Evolutionary conservation across 2,888 invertebrate species (phyloP).

Genomic region (Drosophila fulvimacula): DNA sequence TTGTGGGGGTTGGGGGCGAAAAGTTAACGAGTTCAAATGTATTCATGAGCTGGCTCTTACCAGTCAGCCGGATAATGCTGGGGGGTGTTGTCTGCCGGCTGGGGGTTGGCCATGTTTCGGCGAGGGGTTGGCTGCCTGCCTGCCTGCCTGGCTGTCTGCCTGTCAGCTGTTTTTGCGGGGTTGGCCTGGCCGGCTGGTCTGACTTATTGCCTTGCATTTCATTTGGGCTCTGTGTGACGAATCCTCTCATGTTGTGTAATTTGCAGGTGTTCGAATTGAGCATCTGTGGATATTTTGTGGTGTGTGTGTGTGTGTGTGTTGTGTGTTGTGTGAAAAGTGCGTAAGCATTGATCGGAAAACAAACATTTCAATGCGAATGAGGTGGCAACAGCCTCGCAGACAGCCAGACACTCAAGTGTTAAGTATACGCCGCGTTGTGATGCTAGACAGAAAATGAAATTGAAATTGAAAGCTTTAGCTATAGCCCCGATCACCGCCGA

Average conservation of each 20-base stretch:
- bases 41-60: conserved; percentile 82
- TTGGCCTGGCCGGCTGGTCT: conserved; percentile 24
- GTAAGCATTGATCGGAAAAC: conserved; percentile 65
- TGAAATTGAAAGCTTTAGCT: neutral
- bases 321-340: conserved; percentile 69
- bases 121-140: conserved; percentile 40
- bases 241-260: conserved; percentile 71
- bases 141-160: conserved; percentile 50
- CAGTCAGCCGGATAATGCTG: conserved; percentile 44
- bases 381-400: conserved; percentile 61
- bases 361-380: conserved; percentile 69
- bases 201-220: conserved; percentile 68
- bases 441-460: conserved; percentile 51
- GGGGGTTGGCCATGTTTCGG: conserved; percentile 35
- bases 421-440: conserved; percentile 49
- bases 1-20: conserved; percentile 65
- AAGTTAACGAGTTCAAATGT: conserved; percentile 84
- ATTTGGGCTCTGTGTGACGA: conserved; percentile 56
- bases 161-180: conserved; percentile 63
- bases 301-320: conserved; percentile 25
- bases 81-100: neutral
- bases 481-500: conserved; percentile 5
- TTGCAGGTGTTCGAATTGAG: conserved; percentile 73
- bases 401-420: conserved; percentile 41
- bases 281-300: conserved; percentile 60